These are phyloP conservation scores for Drosophila mojavensis DNA, from an alignment of 1,140 invertebrate species.

Conservation along the genomic window DNA sequence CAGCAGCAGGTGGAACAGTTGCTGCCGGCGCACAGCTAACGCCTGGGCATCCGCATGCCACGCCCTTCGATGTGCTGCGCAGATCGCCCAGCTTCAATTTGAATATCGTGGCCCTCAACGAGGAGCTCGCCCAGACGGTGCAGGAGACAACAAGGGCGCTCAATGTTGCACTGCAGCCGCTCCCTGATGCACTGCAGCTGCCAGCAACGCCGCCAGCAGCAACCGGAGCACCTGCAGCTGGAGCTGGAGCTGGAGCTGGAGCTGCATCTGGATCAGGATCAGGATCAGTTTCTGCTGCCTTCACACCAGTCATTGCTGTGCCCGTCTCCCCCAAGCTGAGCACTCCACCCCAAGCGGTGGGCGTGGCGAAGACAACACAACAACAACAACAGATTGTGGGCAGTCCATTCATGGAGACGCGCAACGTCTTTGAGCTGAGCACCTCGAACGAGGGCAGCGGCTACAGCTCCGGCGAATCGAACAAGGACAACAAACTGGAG, in stretches of 20 bases:
- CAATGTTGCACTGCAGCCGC: slow-evolving; percentile 71
- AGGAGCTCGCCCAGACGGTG: slow-evolving; percentile 77
- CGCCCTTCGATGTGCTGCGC: slow-evolving; percentile 73
- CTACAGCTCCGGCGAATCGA: slow-evolving; percentile 83
- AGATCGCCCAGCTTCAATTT: slow-evolving; percentile 84
- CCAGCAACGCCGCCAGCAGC: slow-evolving; percentile 26
- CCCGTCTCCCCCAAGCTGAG: slow-evolving; percentile 49
- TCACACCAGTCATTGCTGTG: slow-evolving; percentile 25
- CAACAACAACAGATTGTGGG: slow-evolving; percentile 52
- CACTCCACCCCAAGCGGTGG: slow-evolving; percentile 48
- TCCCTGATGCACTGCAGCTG: slow-evolving; percentile 54
- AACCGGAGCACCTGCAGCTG: background rate
- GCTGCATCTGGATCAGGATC: slow-evolving; percentile 11
- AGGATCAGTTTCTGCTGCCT: too few relatives aligned
- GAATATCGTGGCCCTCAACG: slow-evolving; percentile 75
- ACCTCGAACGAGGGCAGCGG: slow-evolving; percentile 63
- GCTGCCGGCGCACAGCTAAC: slow-evolving; percentile 8
- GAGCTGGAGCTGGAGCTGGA: background rate
- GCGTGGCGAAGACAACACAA: slow-evolving; percentile 27
- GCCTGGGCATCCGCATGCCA: slow-evolving; percentile 38
- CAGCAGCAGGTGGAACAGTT: background rate
- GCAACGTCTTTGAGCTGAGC: slow-evolving; percentile 82
- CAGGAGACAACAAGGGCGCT: slow-evolving; percentile 77
- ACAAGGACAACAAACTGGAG: slow-evolving; percentile 85
- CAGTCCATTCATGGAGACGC: slow-evolving; percentile 85